Evolutionary conservation across 2,888 invertebrate genomes (phyloP), one percentile per base, ranked within the genome.

Genomic region (Lycaena phlaeas): DNA sequence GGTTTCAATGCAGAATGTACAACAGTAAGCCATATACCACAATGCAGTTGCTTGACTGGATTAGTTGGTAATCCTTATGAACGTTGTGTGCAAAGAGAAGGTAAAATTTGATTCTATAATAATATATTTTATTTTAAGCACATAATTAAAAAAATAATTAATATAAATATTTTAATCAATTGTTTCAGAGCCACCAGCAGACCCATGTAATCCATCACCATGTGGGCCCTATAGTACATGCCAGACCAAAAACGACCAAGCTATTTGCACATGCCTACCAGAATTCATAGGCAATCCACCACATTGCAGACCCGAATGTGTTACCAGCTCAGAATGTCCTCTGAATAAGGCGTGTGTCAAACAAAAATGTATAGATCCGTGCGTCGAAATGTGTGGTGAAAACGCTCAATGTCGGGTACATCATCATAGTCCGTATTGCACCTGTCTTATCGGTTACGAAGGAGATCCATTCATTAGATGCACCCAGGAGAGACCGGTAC

Each of bases 161-260:
- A 2, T 2, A 2, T 7, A 7, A 2, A 22, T 22, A 22, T 22
- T 2, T 22, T n/a, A n/a, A n/a, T n/a, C n/a, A n/a, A n/a, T n/a
- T n/a, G n/a, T n/a, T n/a, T n/a, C 61, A 79, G 82, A 75, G 45
- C 59, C 66, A 31, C 75, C 79, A 38, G 68, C 53, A 36, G 88
- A 92, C 64, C 91, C 92, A 18, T 94, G 94, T 61, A 72, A 85
- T 43, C 92, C 93, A 29, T 90, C 91, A 36, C 93, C 93, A 1
- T 94, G 94, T 64, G 94, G 94, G 17, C 87, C 90, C n/a, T 89
- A 92, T 62, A 89, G 92, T 45, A 79, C 87, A 50, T 94, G 94
- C 59, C 86, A 86, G 45, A 86, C 87, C 46, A 65, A 81, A 14
- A 88, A 89, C 50, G 81, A 86, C 39, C 87, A 90, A 56, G 91